A percentile compares a stretch with the other conserved stretches of the same genome.
phyloP scores from a whole-genome alignment of 1,140 invertebrate genomes.

The Bombyx mori region ASM3026992v2 NC_085126.1:2376501-2377000 shows the following conservation, averaged over 20 bases:
- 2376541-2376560: conserved; percentile 58
- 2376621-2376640: conserved; percentile 59
- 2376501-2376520: conserved; percentile 53
- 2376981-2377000: conserved; percentile 57
- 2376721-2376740: conserved; percentile 89
- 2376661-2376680: conserved; percentile 22
- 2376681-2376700: conserved; percentile 11
- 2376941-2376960: conserved; percentile 51
- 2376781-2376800: conserved; percentile 94
- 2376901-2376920: conserved; percentile 36
- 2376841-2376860: conserved; percentile 98
- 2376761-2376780: conserved; percentile 84
- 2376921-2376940: conserved; percentile 56
- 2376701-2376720: conserved; percentile 12
- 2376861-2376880: conserved; percentile 92
- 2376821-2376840: conserved; percentile 98
- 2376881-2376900: conserved; percentile 60
- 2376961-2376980: conserved; percentile 61
- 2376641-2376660: conserved; percentile 54
- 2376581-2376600: conserved; percentile 66
- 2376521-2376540: conserved; percentile 59
- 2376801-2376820: conserved; percentile 97
- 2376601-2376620: conserved; percentile 64
- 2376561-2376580: conserved; percentile 41
- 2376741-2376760: conserved; percentile 83